A percentile compares a stretch with the other conserved stretches of the same genome.
These are phyloP conservation scores for Tribolium castaneum DNA, from an alignment of 1,140 invertebrate species.

Conservation along the genomic window DNA sequence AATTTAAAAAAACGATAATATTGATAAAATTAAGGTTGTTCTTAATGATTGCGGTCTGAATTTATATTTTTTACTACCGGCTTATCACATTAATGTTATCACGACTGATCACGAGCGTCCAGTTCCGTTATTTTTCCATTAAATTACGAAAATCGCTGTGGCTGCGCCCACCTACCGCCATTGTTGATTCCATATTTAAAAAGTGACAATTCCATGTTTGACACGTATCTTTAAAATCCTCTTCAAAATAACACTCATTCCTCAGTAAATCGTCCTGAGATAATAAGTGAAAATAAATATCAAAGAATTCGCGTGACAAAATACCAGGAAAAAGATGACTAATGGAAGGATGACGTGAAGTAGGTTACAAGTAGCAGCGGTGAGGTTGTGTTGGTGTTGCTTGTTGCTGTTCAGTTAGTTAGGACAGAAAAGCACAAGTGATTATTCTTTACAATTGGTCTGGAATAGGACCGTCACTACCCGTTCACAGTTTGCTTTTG, in stretches of 20 bases:
- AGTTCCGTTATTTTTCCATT: neutral
- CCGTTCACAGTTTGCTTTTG: neutral
- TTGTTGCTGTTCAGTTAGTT: too few species aligned
- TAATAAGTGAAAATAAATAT: neutral
- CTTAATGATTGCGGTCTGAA: too few species aligned
- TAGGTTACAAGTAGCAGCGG: neutral
- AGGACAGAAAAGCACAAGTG: too few species aligned
- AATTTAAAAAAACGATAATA: too few species aligned
- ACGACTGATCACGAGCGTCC: neutral
- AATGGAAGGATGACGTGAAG: slow-evolving; percentile 14
- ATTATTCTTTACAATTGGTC: too few species aligned
- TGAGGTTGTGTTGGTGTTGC: neutral
- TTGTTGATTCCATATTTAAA: neutral
- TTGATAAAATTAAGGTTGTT: too few species aligned
- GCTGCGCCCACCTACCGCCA: neutral
- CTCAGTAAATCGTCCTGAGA: neutral
- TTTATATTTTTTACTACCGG: neutral
- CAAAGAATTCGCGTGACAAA: neutral
- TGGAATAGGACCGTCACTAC: too few species aligned
- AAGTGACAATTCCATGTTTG: neutral
- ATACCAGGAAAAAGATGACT: neutral
- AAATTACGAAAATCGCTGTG: neutral
- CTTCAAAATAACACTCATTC: neutral
- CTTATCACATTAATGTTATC: neutral
- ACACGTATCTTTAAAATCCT: neutral